phyloP scores from a whole-genome alignment of 2,888 invertebrate species.

The Beris morrisii region DNA sequence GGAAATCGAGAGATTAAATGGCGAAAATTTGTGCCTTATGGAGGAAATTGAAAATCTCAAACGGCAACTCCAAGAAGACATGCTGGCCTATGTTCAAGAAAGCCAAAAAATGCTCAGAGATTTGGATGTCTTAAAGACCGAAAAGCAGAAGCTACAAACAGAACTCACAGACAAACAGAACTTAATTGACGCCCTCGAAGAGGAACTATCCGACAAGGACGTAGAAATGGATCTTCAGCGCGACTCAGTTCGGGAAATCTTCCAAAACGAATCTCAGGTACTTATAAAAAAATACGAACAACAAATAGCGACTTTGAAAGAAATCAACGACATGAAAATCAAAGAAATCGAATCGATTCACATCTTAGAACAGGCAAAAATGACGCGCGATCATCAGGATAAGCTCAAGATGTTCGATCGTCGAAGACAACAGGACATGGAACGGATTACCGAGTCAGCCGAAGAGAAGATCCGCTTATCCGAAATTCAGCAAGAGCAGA shows the following conservation, averaged over 20 bases:
- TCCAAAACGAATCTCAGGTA: slow-evolving; percentile 49
- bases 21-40: slow-evolving; percentile 47
- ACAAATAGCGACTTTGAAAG: slow-evolving; percentile 37
- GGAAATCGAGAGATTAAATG: slow-evolving; percentile 46
- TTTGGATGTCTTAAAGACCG: slow-evolving; percentile 50
- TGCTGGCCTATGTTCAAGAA: slow-evolving; percentile 50
- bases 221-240: slow-evolving; percentile 53
- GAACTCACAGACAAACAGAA: slow-evolving; percentile 53
- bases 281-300: slow-evolving; percentile 41
- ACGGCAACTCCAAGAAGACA: slow-evolving; percentile 51
- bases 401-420: slow-evolving; percentile 29
- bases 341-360: slow-evolving; percentile 41
- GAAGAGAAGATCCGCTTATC: slow-evolving; percentile 52
- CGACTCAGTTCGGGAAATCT: slow-evolving; percentile 51
- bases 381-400: slow-evolving; percentile 38
- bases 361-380: slow-evolving; percentile 36
- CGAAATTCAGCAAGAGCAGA: slow-evolving; percentile 56
- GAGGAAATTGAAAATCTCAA: slow-evolving; percentile 47
- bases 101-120: slow-evolving; percentile 48
- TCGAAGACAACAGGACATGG: slow-evolving; percentile 46
- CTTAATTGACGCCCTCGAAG: slow-evolving; percentile 51
- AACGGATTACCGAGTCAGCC: slow-evolving; percentile 51
- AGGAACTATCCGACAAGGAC: slow-evolving; percentile 52
- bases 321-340: slow-evolving; percentile 42
- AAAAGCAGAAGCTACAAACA: slow-evolving; percentile 51